These are phyloP conservation scores for Chromoteleia sp. DNA, from an alignment of 2,888 invertebrate species.

Conservation along the genomic window DNA sequence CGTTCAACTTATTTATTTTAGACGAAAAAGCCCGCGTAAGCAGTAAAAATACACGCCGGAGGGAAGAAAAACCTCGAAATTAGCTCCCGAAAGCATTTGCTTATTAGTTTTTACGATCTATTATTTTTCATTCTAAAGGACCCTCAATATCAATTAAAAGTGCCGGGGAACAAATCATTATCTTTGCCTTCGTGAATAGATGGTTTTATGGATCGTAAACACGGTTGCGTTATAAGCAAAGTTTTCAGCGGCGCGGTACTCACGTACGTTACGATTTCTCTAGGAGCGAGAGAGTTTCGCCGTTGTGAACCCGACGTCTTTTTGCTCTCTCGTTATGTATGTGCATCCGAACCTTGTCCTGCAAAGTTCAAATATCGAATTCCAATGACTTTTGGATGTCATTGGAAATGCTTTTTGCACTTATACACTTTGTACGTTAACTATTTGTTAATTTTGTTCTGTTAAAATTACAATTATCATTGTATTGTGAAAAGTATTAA, in stretches of 20 bases:
- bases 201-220: constrained; percentile 68
- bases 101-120: constrained; percentile 51
- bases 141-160: constrained; percentile 64
- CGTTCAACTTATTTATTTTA: constrained; percentile 5
- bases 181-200: constrained; percentile 54
- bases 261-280: constrained; percentile 55
- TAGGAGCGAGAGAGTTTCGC: constrained; percentile 36
- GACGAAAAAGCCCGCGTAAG: background rate
- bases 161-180: constrained; percentile 51
- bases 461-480: too few relatives aligned
- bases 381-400: constrained; percentile 28
- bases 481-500: too few relatives aligned
- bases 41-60: background rate
- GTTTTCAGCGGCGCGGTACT: constrained; percentile 48
- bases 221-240: constrained; percentile 63
- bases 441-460: too few relatives aligned
- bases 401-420: background rate
- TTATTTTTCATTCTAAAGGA: constrained; percentile 54
- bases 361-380: constrained; percentile 40
- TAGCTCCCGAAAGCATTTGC: constrained; percentile 16
- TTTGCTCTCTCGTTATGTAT: constrained; percentile 25
- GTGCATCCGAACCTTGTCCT: constrained; percentile 24
- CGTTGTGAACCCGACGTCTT: constrained; percentile 21
- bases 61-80: background rate
- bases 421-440: too few relatives aligned